These are phyloP conservation scores for Aporophyla nigra DNA, from an alignment of 2,888 invertebrate species.

Conservation along the genomic window DNA sequence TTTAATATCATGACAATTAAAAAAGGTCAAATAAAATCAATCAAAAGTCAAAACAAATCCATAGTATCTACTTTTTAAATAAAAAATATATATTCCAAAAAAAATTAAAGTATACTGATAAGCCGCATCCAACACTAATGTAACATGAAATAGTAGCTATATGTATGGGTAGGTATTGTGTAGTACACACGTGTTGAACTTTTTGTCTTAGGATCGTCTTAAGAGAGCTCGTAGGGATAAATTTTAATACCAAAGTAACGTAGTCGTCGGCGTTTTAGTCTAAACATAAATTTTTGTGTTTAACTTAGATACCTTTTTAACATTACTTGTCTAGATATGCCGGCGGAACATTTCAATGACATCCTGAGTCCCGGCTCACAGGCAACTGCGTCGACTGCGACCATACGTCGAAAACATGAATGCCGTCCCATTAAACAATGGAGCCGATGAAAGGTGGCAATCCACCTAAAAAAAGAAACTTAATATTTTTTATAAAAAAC, in stretches of 20 bases:
- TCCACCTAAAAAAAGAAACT: too few species aligned
- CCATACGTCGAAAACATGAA: too few species aligned
- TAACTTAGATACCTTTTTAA: background rate
- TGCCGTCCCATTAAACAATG: too few species aligned
- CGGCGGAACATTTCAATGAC: too few species aligned
- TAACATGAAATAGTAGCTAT: background rate
- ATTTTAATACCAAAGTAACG: conserved; percentile 18
- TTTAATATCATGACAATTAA: background rate
- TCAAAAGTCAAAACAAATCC: background rate
- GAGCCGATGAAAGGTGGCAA: too few species aligned
- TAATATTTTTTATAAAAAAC: too few species aligned
- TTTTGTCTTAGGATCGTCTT: background rate
- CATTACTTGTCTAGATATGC: background rate
- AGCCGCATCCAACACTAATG: background rate
- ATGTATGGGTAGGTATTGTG: too few species aligned
- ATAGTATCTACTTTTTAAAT: background rate
- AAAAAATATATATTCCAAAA: background rate
- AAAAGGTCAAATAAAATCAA: background rate
- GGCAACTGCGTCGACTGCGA: too few species aligned
- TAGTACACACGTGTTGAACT: background rate
- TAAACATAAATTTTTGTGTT: background rate
- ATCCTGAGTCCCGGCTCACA: too few species aligned
- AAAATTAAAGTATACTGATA: background rate
- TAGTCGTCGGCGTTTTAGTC: conserved; percentile 11
- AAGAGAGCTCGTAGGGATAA: conserved; percentile 9